A percentile compares a stretch with the other conserved stretches of the same genome.
Evolutionary conservation across 2,888 invertebrate genomes (phyloP).

Genomic region (Xestoiulus laeticollis): DNA sequence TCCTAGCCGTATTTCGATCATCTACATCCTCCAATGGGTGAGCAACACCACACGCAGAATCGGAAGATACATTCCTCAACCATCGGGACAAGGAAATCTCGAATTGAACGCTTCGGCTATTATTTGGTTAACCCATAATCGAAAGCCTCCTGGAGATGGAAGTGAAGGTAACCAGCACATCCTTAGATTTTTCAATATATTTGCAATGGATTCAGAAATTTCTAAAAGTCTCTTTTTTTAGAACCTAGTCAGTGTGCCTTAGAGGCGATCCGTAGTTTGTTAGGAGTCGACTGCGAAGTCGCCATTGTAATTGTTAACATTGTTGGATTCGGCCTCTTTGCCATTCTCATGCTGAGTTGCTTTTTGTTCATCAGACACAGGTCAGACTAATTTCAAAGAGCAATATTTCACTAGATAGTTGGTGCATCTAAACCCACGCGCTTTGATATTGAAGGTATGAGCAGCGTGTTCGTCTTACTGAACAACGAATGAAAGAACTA

Average conservation of each 20-base stretch:
- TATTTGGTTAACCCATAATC: slow-evolving; percentile 73
- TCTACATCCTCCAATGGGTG: slow-evolving; percentile 64
- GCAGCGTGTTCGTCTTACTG: slow-evolving; percentile 71
- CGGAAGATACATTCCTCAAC: slow-evolving; percentile 62
- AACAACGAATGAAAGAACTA: slow-evolving; percentile 75
- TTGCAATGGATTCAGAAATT: too few relatives aligned
- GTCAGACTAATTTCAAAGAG: slow-evolving; percentile 61
- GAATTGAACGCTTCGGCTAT: slow-evolving; percentile 70
- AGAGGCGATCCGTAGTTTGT: slow-evolving; percentile 72
- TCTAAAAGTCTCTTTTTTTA: slow-evolving; percentile 61
- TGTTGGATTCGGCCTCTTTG: slow-evolving; percentile 70
- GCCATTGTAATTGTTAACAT: slow-evolving; percentile 75
- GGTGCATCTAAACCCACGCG: neutral
- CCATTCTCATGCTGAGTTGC: slow-evolving; percentile 69
- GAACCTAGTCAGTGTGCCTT: slow-evolving; percentile 73
- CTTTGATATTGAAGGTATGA: slow-evolving; percentile 69
- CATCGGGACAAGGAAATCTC: slow-evolving; percentile 65
- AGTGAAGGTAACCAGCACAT: slow-evolving; percentile 55
- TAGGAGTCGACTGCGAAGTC: slow-evolving; percentile 77
- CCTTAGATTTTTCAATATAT: too few relatives aligned
- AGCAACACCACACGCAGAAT: slow-evolving; percentile 61
- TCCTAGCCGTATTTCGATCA: slow-evolving; percentile 70
- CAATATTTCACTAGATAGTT: neutral
- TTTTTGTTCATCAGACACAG: slow-evolving; percentile 73
- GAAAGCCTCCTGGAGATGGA: slow-evolving; percentile 75